phyloP scores from a whole-genome alignment of 2,888 invertebrate species.

The Plusia festucae region DNA sequence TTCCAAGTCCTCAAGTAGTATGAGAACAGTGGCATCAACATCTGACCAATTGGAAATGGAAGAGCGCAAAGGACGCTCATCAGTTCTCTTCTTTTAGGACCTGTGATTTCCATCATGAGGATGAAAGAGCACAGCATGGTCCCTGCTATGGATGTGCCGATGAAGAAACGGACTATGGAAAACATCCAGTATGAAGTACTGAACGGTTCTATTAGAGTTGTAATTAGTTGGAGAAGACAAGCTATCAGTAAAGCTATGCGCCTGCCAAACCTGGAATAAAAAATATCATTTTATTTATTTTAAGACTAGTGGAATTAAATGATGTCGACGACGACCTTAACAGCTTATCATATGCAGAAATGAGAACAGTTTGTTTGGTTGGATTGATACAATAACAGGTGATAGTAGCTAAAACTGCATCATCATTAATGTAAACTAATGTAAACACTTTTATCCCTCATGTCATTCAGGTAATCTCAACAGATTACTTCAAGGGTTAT shows the following conservation, averaged over 20 bases:
- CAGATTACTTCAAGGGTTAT: background rate
- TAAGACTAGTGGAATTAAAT: background rate
- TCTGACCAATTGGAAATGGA: constrained; percentile 90
- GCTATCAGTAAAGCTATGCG: constrained; percentile 90
- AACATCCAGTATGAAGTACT: constrained; percentile 89
- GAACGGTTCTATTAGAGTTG: constrained; percentile 90
- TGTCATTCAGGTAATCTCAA: background rate
- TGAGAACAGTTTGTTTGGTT: background rate
- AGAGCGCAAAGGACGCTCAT: constrained; percentile 89
- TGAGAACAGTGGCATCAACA: constrained; percentile 88
- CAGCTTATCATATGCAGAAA: too few species aligned
- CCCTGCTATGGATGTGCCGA: constrained; percentile 92
- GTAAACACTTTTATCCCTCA: constrained; percentile 4
- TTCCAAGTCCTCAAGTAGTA: constrained; percentile 91
- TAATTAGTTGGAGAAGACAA: constrained; percentile 90
- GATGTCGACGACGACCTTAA: too few species aligned
- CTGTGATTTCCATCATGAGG: constrained; percentile 90
- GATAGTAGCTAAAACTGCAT: background rate
- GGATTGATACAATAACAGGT: background rate
- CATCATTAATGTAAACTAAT: background rate
- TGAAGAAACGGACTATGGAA: constrained; percentile 90
- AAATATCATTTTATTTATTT: background rate
- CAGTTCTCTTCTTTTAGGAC: constrained; percentile 81
- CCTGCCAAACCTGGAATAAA: constrained; percentile 90
- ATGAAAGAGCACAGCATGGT: constrained; percentile 92